A percentile compares a stretch with the other conserved stretches of the same genome.
Conservation (phyloP, 2,113 vertebrate species). For the Cheilinus undulatus region DNA sequence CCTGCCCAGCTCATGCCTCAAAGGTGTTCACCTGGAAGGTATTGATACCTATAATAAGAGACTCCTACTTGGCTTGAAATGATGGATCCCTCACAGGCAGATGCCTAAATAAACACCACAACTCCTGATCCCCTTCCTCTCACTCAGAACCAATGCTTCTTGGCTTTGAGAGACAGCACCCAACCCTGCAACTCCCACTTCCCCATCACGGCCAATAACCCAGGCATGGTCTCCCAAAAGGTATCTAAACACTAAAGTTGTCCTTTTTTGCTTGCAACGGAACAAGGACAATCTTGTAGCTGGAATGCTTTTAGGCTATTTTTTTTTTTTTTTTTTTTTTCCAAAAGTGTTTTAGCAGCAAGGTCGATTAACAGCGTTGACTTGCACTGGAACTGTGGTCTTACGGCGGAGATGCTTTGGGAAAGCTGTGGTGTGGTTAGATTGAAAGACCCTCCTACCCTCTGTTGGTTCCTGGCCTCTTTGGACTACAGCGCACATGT, state of each 20-base stretch:
- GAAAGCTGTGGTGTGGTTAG: conserved; percentile 50
- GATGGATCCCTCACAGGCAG: conserved; percentile 58
- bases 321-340: conserved; percentile 45
- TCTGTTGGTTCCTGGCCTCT: conserved; percentile 68
- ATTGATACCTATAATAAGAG: conserved; percentile 54
- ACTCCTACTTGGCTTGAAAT: conserved; percentile 54
- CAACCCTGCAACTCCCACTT: conserved; percentile 61
- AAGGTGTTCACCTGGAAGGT: conserved; percentile 65
- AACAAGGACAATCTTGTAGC: conserved; percentile 47
- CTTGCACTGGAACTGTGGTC: conserved; percentile 48
- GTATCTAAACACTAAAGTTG: conserved; percentile 69
- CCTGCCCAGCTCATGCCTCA: conserved; percentile 70
- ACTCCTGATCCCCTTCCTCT: conserved; percentile 27
- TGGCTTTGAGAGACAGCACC: conserved; percentile 46
- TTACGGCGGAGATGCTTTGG: conserved; percentile 49
- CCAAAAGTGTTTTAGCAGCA: conserved; percentile 52
- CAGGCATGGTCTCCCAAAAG: conserved; percentile 59
- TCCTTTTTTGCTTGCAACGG: conserved; percentile 44
- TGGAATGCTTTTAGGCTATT: conserved; percentile 38
- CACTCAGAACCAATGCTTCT: conserved; percentile 55
- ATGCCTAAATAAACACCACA: conserved; percentile 44
- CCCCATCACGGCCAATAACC: conserved; percentile 40
- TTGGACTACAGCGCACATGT: conserved; percentile 67
- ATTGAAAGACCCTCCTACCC: conserved; percentile 54
- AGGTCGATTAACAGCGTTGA: conserved; percentile 27